phyloP scores from a whole-genome alignment of 2,888 invertebrate species.

The Sarcophaga variegata region DNA sequence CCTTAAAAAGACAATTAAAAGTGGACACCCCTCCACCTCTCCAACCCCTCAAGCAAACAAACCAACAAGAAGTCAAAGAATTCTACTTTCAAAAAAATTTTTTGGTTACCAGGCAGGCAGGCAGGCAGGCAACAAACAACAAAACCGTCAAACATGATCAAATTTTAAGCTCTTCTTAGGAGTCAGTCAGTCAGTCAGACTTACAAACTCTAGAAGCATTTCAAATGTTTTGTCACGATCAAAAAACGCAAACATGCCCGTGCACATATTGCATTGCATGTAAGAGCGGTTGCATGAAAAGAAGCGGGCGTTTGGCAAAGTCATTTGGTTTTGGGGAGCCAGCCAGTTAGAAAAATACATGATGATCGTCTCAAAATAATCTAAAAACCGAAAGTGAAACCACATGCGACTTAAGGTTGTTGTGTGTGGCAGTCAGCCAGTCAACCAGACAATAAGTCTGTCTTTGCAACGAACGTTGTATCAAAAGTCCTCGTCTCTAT shows the following conservation, averaged over 20 bases:
- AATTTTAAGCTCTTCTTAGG: conserved; percentile 53
- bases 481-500: conserved; percentile 25
- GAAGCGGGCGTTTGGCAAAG: conserved; percentile 10
- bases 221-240: conserved; percentile 66
- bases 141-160: background rate
- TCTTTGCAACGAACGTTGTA: background rate
- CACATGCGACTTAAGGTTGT: conserved; percentile 8
- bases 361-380: conserved; percentile 26
- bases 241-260: background rate
- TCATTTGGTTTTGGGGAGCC: background rate
- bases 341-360: background rate
- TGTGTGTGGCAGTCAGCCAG: background rate
- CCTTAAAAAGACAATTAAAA: conserved; percentile 47
- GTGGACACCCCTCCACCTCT: background rate
- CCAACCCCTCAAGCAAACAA: background rate
- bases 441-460: background rate
- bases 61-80: background rate
- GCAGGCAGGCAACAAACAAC: background rate
- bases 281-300: background rate
- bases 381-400: conserved; percentile 3
- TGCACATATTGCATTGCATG: too few species aligned
- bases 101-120: conserved; percentile 29
- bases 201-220: conserved; percentile 40
- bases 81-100: conserved; percentile 53
- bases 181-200: too few species aligned